A percentile compares a stretch with the other conserved stretches of the same genome.
These are phyloP conservation scores for Steinernema hermaphroditum DNA, from an alignment of 2,888 invertebrate species.

Conservation along the genomic window DNA sequence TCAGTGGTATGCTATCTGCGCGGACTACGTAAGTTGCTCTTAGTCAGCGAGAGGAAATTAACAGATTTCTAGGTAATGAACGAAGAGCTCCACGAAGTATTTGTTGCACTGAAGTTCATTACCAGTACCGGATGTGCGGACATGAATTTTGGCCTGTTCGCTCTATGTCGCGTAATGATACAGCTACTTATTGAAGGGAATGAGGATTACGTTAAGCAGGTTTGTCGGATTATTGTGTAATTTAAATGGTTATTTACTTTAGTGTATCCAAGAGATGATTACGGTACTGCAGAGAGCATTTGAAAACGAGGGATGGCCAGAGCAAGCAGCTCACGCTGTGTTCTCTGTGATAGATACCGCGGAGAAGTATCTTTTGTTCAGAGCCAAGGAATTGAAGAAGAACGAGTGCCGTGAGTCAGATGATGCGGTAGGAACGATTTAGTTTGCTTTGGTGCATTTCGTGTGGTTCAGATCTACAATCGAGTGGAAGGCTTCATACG, in stretches of 20 bases:
- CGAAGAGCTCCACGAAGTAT: not conserved
- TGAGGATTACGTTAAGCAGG: not conserved
- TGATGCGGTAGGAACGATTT: not conserved
- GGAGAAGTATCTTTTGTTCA: constrained; percentile 20
- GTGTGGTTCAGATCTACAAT: not conserved
- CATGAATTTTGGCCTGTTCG: constrained; percentile 20
- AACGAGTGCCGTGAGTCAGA: not conserved
- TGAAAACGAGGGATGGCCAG: constrained; percentile 30
- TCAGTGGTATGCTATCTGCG: constrained; percentile 29
- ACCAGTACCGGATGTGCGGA: constrained; percentile 13
- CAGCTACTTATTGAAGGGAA: constrained; percentile 31
- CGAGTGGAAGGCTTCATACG: not conserved
- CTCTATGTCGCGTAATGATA: constrained; percentile 32
- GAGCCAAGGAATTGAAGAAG: not conserved
- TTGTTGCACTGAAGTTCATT: not conserved
- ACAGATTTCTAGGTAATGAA: not conserved
- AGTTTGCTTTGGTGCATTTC: not conserved
- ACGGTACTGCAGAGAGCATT: constrained; percentile 14
- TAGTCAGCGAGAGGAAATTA: too few species aligned
- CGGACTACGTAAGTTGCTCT: not conserved
- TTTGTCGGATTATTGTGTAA: constrained; percentile 2
- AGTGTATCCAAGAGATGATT: constrained; percentile 27
- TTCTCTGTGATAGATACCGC: constrained; percentile 32
- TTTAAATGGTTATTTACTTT: not conserved
- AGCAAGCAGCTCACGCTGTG: constrained; percentile 26